Evolutionary conservation across 1,140 invertebrate species (phyloP), one percentile per base, ranked within the genome.

Genomic region (Drosophila eugracilis): DNA sequence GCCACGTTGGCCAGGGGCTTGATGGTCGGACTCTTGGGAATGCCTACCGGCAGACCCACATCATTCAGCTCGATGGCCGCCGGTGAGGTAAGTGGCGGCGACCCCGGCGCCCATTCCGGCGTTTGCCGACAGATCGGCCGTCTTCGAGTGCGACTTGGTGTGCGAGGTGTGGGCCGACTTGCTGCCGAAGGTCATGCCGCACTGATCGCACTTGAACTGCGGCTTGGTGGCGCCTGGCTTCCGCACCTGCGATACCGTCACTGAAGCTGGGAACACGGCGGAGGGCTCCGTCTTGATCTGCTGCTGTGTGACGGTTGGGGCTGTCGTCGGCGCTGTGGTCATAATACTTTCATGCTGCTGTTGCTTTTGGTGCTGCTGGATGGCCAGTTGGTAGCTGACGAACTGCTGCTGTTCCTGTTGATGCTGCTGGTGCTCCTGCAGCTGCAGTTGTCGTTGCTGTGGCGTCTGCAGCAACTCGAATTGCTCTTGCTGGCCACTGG

Each of bases 91-190:
- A 53, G 45, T 17, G 36, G 36, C 32, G 4, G 24, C 36, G 12
- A 15, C 37, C 7, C 36, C 19, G 1, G 7, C 37, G 6, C 14
- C 36, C 5, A 52, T 15, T 9, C 22, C 37, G 19, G 49, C 69
- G n/a, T 49, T 66, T 7, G 70, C 34, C 1, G 67, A 28, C 14
- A 76, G 37, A 14, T 89, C 84, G 1, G 70, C 70, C 28, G 81
- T 90, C 53, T 91, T 91, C 0, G 81, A 92, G 67, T 94, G 93
- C 24, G 93, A 94, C 47, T 94, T 93, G 7, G 93, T 93, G 89
- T 94, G 93, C 21, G 93, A 93, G 0, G 93, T 94, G 48, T 94
- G 92, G 2, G 93, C 93, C 73, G 93, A 94, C 52, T 93, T 93
- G 37, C 93, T 94, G 28, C 93, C 93, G 52, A 94, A 93, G 63